A percentile compares a stretch with the other conserved stretches of the same genome.
Conservation (phyloP, 2,113 vertebrate genomes). For the Osmerus eperlanus region DNA sequence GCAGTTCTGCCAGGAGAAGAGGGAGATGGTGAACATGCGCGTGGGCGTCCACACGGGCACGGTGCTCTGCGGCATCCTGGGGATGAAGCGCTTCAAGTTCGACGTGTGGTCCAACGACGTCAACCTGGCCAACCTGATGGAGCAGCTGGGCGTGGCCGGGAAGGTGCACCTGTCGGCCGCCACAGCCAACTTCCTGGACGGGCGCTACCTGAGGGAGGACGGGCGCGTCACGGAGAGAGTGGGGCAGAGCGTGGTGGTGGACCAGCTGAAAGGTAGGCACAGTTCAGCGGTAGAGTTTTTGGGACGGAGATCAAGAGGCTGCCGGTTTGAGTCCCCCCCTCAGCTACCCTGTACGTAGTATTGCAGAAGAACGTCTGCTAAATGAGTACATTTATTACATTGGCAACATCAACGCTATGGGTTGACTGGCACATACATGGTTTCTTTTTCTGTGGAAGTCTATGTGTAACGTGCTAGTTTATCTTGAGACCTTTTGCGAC, state of each 20-base stretch:
- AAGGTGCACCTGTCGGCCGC: constrained; percentile 96
- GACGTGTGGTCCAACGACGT: constrained; percentile 99
- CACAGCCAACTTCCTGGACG: constrained; percentile 91
- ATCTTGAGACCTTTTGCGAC: too few species aligned
- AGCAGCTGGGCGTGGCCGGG: constrained; percentile 95
- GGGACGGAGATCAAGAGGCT: too few species aligned
- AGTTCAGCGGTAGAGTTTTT: neutral
- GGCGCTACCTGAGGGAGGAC: constrained; percentile 90
- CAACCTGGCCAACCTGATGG: constrained; percentile 98
- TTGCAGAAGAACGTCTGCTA: too few species aligned
- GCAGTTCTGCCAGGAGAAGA: constrained; percentile 96
- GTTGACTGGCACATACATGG: too few species aligned
- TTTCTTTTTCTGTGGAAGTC: too few species aligned
- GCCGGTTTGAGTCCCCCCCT: too few species aligned
- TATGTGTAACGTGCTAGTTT: too few species aligned
- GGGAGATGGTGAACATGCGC: constrained; percentile 97
- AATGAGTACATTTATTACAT: too few species aligned
- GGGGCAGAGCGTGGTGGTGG: constrained; percentile 90
- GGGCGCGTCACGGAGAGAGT: constrained; percentile 86
- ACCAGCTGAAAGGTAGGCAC: constrained; percentile 86
- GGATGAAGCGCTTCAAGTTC: constrained; percentile 98
- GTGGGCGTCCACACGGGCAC: constrained; percentile 97
- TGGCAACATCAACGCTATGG: too few species aligned
- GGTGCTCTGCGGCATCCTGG: constrained; percentile 93
- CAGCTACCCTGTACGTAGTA: too few species aligned